A percentile compares a stretch with the other conserved stretches of the same genome.
Evolutionary conservation across 2,113 vertebrate species (phyloP).

Genomic region (Girardinichthys multiradiatus): DNA sequence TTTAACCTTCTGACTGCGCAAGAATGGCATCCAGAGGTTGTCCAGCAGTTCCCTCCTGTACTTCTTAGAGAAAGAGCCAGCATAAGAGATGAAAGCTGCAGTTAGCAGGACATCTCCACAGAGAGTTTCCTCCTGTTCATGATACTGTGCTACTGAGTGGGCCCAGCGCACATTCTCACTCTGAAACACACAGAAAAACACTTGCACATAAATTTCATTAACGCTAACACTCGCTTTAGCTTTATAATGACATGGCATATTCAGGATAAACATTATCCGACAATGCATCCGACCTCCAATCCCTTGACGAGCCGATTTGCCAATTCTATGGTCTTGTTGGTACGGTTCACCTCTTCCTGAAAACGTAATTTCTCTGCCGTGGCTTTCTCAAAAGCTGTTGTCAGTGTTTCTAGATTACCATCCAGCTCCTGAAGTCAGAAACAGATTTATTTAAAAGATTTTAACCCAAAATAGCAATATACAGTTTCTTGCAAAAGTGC

Average conservation of each 20-base stretch:
- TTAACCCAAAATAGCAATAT: background rate
- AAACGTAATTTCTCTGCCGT: slow-evolving; percentile 91
- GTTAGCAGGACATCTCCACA: slow-evolving; percentile 81
- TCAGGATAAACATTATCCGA: background rate
- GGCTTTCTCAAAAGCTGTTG: slow-evolving; percentile 86
- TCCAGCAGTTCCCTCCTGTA: slow-evolving; percentile 74
- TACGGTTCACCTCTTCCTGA: slow-evolving; percentile 93
- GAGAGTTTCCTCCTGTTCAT: slow-evolving; percentile 79
- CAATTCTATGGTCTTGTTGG: slow-evolving; percentile 94
- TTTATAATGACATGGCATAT: background rate
- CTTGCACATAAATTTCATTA: background rate
- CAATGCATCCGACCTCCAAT: slow-evolving; percentile 85
- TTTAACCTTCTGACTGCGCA: slow-evolving; percentile 73
- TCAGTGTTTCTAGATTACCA: slow-evolving; percentile 87
- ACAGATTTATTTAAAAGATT: background rate
- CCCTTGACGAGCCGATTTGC: slow-evolving; percentile 97
- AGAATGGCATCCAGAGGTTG: slow-evolving; percentile 78
- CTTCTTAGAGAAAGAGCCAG: slow-evolving; percentile 79
- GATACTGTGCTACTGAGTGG: slow-evolving; percentile 79
- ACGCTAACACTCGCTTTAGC: background rate
- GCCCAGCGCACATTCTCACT: slow-evolving; percentile 82
- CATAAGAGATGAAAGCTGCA: slow-evolving; percentile 78
- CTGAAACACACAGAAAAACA: slow-evolving; percentile 54
- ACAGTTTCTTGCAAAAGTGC: too few relatives aligned
- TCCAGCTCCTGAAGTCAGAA: slow-evolving; percentile 84